A percentile compares a stretch with the other conserved stretches of the same genome.
These are phyloP conservation scores for Bucco capensis DNA, from an alignment of 2,113 vertebrate species.

Conservation along the genomic window DNA sequence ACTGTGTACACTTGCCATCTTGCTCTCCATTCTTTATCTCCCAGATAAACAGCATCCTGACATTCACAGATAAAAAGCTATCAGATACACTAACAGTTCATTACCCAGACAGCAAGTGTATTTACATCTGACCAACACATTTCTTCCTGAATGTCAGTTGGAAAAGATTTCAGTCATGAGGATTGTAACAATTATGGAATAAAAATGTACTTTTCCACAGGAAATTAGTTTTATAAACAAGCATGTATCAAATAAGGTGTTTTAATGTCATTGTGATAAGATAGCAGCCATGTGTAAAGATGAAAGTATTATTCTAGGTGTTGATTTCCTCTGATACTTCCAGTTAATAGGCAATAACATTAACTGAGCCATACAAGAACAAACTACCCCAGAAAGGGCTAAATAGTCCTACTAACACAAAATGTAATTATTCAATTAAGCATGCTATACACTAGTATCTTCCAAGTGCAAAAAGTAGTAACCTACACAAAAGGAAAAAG, in stretches of 20 bases:
- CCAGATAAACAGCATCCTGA: not conserved
- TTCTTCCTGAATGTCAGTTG: not conserved
- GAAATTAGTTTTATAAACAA: not conserved
- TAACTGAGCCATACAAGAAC: not conserved
- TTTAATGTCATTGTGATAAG: not conserved
- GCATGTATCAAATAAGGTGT: not conserved
- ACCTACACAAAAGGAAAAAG: not conserved
- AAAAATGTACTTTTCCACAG: not conserved
- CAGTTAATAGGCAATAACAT: not conserved
- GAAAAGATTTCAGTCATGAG: not conserved
- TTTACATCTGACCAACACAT: not conserved
- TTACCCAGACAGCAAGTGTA: not conserved
- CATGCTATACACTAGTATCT: not conserved
- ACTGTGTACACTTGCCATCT: not conserved
- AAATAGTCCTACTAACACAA: not conserved
- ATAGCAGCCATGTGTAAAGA: not conserved
- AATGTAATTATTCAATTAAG: not conserved
- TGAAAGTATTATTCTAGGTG: not conserved
- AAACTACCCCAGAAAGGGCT: not conserved
- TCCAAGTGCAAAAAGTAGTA: not conserved
- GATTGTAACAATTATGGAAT: not conserved
- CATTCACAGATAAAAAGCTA: not conserved
- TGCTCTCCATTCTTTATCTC: not conserved
- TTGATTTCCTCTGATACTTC: not conserved
- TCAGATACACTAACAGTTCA: not conserved